Conservation (phyloP, 1,140 invertebrate genomes). For the Coenobita brevimanus region DNA sequence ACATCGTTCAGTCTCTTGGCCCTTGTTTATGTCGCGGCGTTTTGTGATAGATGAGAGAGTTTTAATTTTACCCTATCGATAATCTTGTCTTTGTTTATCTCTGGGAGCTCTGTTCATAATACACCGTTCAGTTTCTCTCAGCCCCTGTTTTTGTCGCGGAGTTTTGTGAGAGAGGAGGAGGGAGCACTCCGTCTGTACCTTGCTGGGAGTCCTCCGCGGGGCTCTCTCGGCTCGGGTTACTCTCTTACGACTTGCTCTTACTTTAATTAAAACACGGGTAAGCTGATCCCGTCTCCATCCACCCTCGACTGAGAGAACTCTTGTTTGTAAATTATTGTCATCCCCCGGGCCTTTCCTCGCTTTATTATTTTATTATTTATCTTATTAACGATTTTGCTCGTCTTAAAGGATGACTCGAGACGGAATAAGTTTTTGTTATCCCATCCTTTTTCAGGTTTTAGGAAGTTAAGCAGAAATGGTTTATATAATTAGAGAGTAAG, state of each 20-base stretch:
- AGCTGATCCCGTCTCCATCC: conserved; percentile 52
- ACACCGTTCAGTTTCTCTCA: not conserved
- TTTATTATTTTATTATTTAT: not conserved
- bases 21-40: too few relatives aligned
- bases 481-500: too few relatives aligned
- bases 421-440: too few relatives aligned
- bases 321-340: conserved; percentile 46
- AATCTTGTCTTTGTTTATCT: too few relatives aligned
- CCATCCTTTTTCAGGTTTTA: too few relatives aligned
- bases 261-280: conserved; percentile 64
- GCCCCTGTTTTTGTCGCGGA: conserved; percentile 13
- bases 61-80: too few relatives aligned
- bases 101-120: too few relatives aligned
- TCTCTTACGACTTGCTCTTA: conserved; percentile 55
- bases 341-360: not conserved
- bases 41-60: too few relatives aligned
- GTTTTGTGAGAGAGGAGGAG: not conserved
- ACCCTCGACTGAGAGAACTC: conserved; percentile 33
- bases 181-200: conserved; percentile 14
- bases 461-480: too few relatives aligned
- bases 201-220: conserved; percentile 18
- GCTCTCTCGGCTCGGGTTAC: conserved; percentile 22
- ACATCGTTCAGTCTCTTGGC: too few relatives aligned
- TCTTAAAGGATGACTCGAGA: too few relatives aligned
- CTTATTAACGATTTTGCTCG: not conserved